phyloP scores from a whole-genome alignment of 2,797 vertebrate genomes.

The Syndactyla subalaris region DNA sequence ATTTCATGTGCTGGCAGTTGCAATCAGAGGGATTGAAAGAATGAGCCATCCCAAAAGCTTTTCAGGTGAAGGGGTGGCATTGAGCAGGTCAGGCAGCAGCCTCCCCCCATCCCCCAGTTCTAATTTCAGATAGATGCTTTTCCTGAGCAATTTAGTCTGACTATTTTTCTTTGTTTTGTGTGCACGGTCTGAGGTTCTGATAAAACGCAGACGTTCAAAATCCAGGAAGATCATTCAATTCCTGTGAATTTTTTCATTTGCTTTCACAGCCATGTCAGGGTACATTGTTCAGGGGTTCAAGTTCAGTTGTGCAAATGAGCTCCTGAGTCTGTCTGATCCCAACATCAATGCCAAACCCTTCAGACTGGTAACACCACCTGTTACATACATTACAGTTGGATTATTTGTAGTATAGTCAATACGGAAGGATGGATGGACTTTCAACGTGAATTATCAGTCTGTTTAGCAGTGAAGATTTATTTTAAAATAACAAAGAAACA shows the following conservation, averaged over 20 bases:
- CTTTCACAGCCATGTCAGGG: background rate
- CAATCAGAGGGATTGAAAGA: constrained; percentile 15
- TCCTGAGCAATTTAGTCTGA: background rate
- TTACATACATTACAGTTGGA: background rate
- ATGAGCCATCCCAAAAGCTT: background rate
- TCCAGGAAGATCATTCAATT: background rate
- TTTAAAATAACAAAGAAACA: background rate
- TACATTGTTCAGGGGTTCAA: background rate
- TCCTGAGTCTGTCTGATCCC: background rate
- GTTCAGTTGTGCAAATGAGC: background rate
- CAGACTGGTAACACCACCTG: background rate
- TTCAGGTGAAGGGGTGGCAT: background rate
- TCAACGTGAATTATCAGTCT: background rate
- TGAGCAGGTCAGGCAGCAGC: background rate
- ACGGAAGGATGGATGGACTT: background rate
- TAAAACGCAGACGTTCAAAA: background rate
- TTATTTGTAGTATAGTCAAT: background rate
- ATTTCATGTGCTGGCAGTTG: background rate
- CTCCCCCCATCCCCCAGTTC: background rate
- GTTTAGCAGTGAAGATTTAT: background rate
- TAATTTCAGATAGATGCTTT: background rate
- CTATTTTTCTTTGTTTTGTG: background rate
- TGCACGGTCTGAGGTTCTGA: background rate
- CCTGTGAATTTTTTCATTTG: background rate
- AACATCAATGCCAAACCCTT: background rate